Percentiles rank a stretch among this genome's conserved stretches.
Evolutionary conservation across 2,888 invertebrate genomes (phyloP).

Genomic region (Cephus pulcher): DNA sequence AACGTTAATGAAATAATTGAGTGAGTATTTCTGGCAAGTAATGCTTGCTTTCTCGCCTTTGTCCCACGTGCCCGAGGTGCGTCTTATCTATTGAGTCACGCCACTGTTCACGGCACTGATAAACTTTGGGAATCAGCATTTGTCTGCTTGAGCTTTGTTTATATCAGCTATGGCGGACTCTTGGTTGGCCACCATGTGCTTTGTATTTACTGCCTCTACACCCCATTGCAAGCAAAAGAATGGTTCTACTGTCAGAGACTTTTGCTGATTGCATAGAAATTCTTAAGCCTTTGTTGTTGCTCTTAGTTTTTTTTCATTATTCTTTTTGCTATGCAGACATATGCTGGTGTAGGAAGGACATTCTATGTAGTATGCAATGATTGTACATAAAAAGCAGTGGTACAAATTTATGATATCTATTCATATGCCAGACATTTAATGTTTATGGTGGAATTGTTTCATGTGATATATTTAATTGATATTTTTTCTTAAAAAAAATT

Average conservation of each 20-base stretch:
- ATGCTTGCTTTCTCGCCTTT: background rate
- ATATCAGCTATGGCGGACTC: background rate
- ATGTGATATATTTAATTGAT: background rate
- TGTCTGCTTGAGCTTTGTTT: background rate
- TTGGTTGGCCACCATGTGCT: background rate
- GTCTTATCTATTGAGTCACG: background rate
- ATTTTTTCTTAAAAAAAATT: background rate
- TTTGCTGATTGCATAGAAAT: background rate
- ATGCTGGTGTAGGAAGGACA: background rate
- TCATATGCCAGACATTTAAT: background rate
- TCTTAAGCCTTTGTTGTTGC: background rate
- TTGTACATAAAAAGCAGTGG: background rate
- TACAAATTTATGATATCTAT: background rate
- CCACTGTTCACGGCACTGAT: background rate
- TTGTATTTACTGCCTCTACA: background rate
- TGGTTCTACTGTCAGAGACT: background rate
- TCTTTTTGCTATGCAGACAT: background rate
- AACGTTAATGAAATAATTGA: conserved; percentile 82
- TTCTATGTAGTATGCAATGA: background rate
- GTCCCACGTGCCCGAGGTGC: background rate
- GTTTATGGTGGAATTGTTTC: background rate
- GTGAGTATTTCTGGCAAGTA: conserved; percentile 71
- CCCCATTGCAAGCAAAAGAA: background rate
- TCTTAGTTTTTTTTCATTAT: background rate
- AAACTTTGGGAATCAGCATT: background rate